Conservation (phyloP, 2,797 vertebrate species). For the Coilia nasus region DNA sequence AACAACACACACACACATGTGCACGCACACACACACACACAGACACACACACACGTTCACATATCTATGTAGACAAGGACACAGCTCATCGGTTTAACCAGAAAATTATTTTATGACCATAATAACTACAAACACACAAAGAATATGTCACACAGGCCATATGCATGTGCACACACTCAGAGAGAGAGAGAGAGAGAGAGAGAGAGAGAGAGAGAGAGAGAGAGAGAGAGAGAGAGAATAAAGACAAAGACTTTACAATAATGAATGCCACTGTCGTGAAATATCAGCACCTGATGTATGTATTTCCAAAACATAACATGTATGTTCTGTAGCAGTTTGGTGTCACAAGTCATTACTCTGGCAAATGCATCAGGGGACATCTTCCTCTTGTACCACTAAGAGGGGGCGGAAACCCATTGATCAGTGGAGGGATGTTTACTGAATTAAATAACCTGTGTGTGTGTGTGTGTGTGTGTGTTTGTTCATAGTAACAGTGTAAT, state of each 20-base stretch:
- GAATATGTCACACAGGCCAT: not conserved
- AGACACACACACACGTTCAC: not conserved
- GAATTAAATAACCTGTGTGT: not conserved
- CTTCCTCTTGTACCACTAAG: not conserved
- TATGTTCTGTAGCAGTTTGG: not conserved
- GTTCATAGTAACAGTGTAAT: not conserved
- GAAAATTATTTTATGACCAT: no score
- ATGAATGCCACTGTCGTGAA: no score
- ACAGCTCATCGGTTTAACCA: not conserved
- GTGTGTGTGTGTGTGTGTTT: slow-evolving; percentile 45
- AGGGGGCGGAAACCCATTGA: not conserved
- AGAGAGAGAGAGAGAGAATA: not conserved
- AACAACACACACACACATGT: no score
- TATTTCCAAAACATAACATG: no score
- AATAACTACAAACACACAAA: not conserved
- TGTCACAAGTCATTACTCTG: not conserved
- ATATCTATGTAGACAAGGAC: not conserved
- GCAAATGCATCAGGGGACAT: not conserved
- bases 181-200: not conserved
- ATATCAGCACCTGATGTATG: no score
- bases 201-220: not conserved
- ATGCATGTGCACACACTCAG: not conserved
- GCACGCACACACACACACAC: not conserved
- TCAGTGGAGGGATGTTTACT: not conserved
- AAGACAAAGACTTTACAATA: not conserved